These are phyloP conservation scores for Tiliacea aurago DNA, from an alignment of 2,888 invertebrate species.

Conservation along the genomic window DNA sequence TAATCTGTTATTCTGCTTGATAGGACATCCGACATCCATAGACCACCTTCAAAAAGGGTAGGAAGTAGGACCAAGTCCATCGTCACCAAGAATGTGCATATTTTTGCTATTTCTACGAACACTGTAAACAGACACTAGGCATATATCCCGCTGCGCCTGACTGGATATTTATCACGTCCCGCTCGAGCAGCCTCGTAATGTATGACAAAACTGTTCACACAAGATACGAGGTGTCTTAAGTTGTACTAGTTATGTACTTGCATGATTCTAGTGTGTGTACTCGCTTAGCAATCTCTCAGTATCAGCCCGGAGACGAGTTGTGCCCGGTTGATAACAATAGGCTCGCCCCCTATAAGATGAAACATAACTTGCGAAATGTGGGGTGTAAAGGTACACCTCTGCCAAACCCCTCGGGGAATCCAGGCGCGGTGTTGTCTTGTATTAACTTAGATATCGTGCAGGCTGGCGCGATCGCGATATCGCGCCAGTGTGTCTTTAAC, in stretches of 20 bases:
- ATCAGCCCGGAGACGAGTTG: background rate
- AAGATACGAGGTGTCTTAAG: slow-evolving; percentile 51
- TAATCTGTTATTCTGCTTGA: background rate
- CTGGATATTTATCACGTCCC: slow-evolving; percentile 66
- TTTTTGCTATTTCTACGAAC: slow-evolving; percentile 27
- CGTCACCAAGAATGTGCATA: slow-evolving; percentile 25
- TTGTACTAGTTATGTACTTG: slow-evolving; percentile 9
- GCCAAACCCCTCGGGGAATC: too few relatives aligned
- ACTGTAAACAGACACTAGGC: slow-evolving; percentile 53
- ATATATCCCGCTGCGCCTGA: slow-evolving; percentile 65
- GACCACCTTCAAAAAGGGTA: background rate
- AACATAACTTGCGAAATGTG: background rate
- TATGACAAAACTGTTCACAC: slow-evolving; percentile 73
- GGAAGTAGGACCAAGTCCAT: background rate
- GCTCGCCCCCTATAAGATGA: too few relatives aligned
- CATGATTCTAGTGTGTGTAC: background rate
- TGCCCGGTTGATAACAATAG: too few relatives aligned
- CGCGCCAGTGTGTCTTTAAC: too few relatives aligned
- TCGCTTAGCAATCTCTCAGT: background rate
- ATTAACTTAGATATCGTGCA: too few relatives aligned
- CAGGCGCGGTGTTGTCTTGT: background rate
- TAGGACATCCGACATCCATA: background rate
- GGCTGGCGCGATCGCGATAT: too few relatives aligned
- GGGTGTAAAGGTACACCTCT: background rate
- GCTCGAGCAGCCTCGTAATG: slow-evolving; percentile 63